phyloP scores from a whole-genome alignment of 1,140 invertebrate species.

The Nephila pilipes region DNA sequence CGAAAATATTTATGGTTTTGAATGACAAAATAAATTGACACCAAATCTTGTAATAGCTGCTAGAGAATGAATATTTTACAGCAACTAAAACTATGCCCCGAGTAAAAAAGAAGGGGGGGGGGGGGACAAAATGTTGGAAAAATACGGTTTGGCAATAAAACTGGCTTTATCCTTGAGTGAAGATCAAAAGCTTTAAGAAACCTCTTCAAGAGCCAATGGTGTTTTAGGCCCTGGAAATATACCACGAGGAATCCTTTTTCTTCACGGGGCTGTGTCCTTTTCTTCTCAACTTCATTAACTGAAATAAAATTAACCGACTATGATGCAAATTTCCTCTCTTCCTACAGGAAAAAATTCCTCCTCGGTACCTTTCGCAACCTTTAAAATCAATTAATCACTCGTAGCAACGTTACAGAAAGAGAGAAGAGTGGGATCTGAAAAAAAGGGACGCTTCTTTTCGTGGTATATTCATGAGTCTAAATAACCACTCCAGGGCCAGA shows the following conservation, averaged over 20 bases:
- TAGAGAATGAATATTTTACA: too few relatives aligned
- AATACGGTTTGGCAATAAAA: neutral
- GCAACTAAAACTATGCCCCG: too few relatives aligned
- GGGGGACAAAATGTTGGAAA: too few relatives aligned
- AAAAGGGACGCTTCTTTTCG: constrained; percentile 63
- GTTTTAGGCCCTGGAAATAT: constrained; percentile 1
- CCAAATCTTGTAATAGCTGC: too few relatives aligned
- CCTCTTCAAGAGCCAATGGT: neutral
- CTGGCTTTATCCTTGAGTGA: neutral
- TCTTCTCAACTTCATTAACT: constrained; percentile 74
- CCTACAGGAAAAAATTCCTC: constrained; percentile 49
- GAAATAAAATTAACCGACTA: constrained; percentile 73
- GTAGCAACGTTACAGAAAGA: constrained; percentile 21
- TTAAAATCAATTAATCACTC: constrained; percentile 77
- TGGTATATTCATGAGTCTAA: constrained; percentile 74
- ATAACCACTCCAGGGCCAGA: constrained; percentile 71
- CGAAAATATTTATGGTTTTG: too few relatives aligned
- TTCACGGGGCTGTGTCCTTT: constrained; percentile 1
- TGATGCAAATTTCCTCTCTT: constrained; percentile 71
- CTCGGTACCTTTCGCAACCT: constrained; percentile 73
- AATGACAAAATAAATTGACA: too few relatives aligned
- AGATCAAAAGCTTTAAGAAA: neutral
- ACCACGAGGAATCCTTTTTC: constrained; percentile 23
- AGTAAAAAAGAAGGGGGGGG: too few relatives aligned
- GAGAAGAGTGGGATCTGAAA: constrained; percentile 23